Percentiles rank a stretch among this genome's conserved stretches.
These are phyloP conservation scores for Sebastes paucispinis DNA, from an alignment of 2,797 vertebrate genomes.

Conservation along the genomic window DNA sequence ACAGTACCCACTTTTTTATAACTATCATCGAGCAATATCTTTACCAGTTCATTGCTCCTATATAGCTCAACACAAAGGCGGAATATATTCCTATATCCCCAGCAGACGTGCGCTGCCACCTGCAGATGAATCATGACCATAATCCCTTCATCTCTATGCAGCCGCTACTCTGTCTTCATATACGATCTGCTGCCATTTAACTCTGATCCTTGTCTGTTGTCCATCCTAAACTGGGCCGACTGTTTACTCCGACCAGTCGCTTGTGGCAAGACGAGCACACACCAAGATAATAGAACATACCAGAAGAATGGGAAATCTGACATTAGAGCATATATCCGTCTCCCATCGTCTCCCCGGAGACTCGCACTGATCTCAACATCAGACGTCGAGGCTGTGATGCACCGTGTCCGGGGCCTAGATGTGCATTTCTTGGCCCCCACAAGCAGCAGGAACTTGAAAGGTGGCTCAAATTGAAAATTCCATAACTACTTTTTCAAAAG, in stretches of 20 bases:
- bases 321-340: constrained; percentile 14
- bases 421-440: background rate
- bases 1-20: background rate
- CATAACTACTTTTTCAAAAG: background rate
- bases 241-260: constrained; percentile 25
- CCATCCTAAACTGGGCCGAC: background rate
- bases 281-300: constrained; percentile 10
- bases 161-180: constrained; percentile 6
- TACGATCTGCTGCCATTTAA: constrained; percentile 37
- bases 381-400: background rate
- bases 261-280: background rate
- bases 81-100: constrained; percentile 17
- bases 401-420: background rate
- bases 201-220: constrained; percentile 22
- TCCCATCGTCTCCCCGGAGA: background rate
- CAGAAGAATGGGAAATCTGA: constrained; percentile 30
- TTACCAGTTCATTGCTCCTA: constrained; percentile 16
- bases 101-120: constrained; percentile 17
- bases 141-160: constrained; percentile 59
- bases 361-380: constrained; percentile 14
- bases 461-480: background rate
- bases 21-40: background rate
- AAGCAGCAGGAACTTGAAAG: background rate
- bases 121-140: constrained; percentile 37
- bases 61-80: constrained; percentile 1